phyloP scores from a whole-genome alignment of 2,113 vertebrate genomes.

The Onychostoma macrolepis region DNA sequence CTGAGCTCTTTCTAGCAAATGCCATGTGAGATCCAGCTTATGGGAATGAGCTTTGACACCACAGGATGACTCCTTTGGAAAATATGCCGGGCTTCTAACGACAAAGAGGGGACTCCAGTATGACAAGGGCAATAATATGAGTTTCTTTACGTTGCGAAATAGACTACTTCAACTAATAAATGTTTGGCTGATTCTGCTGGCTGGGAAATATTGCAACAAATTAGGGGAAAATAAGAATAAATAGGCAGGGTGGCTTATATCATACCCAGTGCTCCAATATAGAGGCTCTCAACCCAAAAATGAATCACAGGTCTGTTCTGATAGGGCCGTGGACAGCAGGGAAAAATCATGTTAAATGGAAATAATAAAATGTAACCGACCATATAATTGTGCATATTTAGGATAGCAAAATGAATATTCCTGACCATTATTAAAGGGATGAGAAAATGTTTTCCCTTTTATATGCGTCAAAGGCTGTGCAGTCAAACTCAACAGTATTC shows the following conservation, averaged over 20 bases:
- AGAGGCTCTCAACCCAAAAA: not conserved
- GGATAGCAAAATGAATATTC: not conserved
- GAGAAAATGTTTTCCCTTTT: not conserved
- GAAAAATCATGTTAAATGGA: not conserved
- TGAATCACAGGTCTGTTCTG: not conserved
- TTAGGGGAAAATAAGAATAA: slow-evolving; percentile 24
- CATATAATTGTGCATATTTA: not conserved
- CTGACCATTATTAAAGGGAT: not conserved
- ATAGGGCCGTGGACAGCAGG: not conserved
- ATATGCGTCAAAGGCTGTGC: not conserved
- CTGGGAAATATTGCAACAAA: slow-evolving; percentile 45
- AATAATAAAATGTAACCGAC: not conserved
- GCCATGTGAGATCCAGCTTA: slow-evolving; percentile 58
- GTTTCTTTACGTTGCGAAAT: slow-evolving; percentile 45
- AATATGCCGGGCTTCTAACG: slow-evolving; percentile 65
- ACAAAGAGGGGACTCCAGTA: slow-evolving; percentile 52
- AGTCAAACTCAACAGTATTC: not conserved
- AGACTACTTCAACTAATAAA: slow-evolving; percentile 47
- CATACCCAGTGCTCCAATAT: not conserved
- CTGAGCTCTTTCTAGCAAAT: slow-evolving; percentile 54
- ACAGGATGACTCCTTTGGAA: slow-evolving; percentile 70
- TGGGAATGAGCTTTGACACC: slow-evolving; percentile 62
- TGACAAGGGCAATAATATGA: slow-evolving; percentile 47
- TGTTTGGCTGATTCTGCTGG: slow-evolving; percentile 46
- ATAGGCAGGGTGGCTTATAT: slow-evolving; percentile 25